Conservation (phyloP, 2,113 vertebrate species). For the Naja naja region DNA sequence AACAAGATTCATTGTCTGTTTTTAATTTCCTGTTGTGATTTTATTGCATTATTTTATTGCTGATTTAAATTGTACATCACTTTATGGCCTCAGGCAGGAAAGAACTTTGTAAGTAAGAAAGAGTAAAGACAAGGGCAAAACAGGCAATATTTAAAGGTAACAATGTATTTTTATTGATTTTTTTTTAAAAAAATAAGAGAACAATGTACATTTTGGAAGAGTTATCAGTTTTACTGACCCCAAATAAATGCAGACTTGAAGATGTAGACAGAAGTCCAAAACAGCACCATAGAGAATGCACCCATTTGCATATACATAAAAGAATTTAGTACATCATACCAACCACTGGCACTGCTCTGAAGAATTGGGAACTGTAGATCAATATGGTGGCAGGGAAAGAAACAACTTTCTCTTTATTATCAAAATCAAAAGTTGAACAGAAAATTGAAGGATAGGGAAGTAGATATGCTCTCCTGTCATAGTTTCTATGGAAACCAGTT, state of each 20-base stretch:
- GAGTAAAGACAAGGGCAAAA: background rate
- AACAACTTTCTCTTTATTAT: background rate
- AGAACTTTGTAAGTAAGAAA: background rate
- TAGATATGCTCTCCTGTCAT: background rate
- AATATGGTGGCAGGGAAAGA: background rate
- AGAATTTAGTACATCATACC: background rate
- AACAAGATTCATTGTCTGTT: background rate
- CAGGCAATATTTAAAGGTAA: background rate
- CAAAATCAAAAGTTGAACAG: slow-evolving; percentile 2
- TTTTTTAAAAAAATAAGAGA: background rate
- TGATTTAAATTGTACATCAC: background rate
- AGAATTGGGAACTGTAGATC: background rate
- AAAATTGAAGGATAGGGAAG: background rate
- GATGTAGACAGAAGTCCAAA: background rate
- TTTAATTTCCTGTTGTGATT: background rate
- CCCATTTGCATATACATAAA: background rate
- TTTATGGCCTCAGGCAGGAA: background rate
- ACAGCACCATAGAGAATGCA: background rate
- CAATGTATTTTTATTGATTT: background rate
- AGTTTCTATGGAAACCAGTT: slow-evolving; percentile 46
- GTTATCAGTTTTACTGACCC: background rate
- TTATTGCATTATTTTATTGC: background rate
- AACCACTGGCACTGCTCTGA: background rate
- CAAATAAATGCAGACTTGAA: background rate
- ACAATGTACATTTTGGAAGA: background rate